Percentiles rank a stretch among this genome's conserved stretches.
Conservation (phyloP, 2,888 invertebrate genomes). For the Molorchus minor region DNA sequence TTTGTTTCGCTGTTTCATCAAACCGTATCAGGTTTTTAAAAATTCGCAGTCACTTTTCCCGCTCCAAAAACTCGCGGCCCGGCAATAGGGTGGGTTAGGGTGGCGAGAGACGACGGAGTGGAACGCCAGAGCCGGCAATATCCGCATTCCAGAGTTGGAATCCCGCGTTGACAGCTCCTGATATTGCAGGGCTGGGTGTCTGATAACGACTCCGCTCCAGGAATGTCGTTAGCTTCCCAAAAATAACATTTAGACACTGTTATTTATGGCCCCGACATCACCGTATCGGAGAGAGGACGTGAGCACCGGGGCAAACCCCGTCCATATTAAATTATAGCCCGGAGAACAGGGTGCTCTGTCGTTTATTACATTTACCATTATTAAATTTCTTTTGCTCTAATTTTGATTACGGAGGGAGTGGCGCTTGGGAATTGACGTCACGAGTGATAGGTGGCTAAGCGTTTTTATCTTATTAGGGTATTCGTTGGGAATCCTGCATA, state of each 20-base stretch:
- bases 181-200: conserved; percentile 58
- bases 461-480: neutral
- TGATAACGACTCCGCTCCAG: conserved; percentile 60
- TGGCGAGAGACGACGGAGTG: conserved; percentile 36
- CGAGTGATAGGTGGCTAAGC: neutral
- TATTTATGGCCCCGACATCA: conserved; percentile 61
- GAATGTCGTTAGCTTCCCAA: conserved; percentile 64
- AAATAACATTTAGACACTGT: conserved; percentile 63
- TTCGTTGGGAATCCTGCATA: neutral
- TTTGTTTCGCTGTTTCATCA: too few species aligned
- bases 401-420: conserved; percentile 17
- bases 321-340: conserved; percentile 55
- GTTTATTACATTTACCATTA: conserved; percentile 48
- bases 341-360: conserved; percentile 51
- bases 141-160: conserved; percentile 62
- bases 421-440: neutral
- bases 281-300: conserved; percentile 37
- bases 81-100: conserved; percentile 31
- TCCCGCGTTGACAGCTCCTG: conserved; percentile 51
- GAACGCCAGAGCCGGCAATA: conserved; percentile 55
- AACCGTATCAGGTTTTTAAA: too few species aligned
- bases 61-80: conserved; percentile 8
- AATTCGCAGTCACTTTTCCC: too few species aligned
- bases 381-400: conserved; percentile 25
- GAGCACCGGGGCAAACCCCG: conserved; percentile 27